Base-by-base conservation (phyloP, 2,888 invertebrate genomes). In the Dryobota labecula region DNA sequence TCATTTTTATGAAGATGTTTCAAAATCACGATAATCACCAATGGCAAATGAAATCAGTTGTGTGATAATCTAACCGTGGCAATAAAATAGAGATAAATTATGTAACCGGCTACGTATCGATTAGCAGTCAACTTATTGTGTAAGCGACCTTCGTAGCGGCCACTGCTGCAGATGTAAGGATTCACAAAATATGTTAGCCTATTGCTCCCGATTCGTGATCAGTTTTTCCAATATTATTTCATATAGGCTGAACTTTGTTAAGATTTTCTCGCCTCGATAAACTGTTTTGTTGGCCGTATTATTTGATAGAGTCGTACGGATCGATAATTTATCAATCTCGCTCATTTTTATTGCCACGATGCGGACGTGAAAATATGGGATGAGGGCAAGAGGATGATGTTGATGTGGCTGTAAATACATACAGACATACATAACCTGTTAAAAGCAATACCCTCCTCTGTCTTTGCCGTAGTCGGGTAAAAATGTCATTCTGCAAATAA, bases 121-220 rank as follows among this genome's bases (percentile, higher is more conserved):
- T 94, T 92, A 84, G 78, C 70, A 75, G 85, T 60, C 69, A 83
- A 86, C 87, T 87, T 80, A 87, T 92, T 92, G 91, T 91, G 92
- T 93, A 92, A 91, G 89, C 87, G 88, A 82, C 91, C 91, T 90
- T 87, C 87, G 80, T 61, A 71, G 80, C 85, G 88, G 82, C 71
- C 86, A 81, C 65, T 83, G 84, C 83, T 90, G 92, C 93, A 93
- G 86, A 88, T 92, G 86, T 94, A 91, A 90, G 94, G 94, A 91
- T 94, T 94, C 94, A 77, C 87, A 66, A 88, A 90, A 89, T 87
- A 82, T 83, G 78, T 43, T 77, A 33, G 63, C 33, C 30, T 41
- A 86, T 86, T 87, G 80, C 80, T 84, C 76, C 83, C 70, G 47
- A 47, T 49, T 67, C 33, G 43, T 54, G 41, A 82, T 56, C 62